Evolutionary conservation across 2,888 invertebrate species (phyloP).

Genomic region (Axea sp.): DNA sequence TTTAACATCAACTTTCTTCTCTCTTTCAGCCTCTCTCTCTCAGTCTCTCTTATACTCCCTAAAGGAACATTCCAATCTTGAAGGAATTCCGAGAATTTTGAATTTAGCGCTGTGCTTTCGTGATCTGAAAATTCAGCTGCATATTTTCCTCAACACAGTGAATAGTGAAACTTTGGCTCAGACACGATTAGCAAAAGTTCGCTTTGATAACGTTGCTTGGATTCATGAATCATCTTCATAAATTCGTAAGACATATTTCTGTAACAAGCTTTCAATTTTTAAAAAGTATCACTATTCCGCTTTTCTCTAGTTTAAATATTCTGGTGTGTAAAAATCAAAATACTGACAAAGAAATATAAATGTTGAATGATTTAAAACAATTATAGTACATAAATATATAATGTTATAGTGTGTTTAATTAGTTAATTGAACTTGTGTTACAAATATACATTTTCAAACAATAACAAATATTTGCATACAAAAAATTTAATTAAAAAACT

Average conservation of each 20-base stretch:
- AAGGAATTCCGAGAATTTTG: conserved; percentile 73
- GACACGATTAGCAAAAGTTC: conserved; percentile 64
- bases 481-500: too few relatives aligned
- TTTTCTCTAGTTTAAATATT: not conserved
- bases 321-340: too few relatives aligned
- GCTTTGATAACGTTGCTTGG: conserved; percentile 62
- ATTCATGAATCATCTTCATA: conserved; percentile 61
- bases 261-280: conserved; percentile 12
- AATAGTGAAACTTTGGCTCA: conserved; percentile 66
- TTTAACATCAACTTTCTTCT: conserved; percentile 30
- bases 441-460: too few relatives aligned
- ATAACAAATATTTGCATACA: too few relatives aligned
- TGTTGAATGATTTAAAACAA: too few relatives aligned
- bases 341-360: too few relatives aligned
- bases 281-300: not conserved
- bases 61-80: conserved; percentile 70
- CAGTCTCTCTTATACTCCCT: conserved; percentile 54
- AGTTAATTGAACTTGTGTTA: too few relatives aligned
- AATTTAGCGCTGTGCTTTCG: conserved; percentile 66
- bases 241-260: conserved; percentile 53
- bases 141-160: conserved; percentile 64
- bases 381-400: too few relatives aligned
- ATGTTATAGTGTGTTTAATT: too few relatives aligned
- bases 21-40: conserved; percentile 32
- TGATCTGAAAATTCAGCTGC: conserved; percentile 69